These are phyloP conservation scores for Hoplias malabaricus DNA, from an alignment of 2,113 vertebrate species.

Conservation along the genomic window DNA sequence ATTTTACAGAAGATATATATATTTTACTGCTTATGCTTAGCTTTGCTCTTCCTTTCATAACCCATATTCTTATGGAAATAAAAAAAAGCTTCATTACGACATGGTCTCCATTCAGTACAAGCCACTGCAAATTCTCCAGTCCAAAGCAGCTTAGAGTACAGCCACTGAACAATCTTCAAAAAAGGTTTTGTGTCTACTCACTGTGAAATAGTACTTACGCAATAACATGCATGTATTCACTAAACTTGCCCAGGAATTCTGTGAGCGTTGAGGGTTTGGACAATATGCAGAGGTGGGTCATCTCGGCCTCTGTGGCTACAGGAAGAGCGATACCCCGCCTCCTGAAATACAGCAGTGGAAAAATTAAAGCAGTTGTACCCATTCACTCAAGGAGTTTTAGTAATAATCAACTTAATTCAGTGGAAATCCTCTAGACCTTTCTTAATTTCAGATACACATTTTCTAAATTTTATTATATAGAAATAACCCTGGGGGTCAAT, in stretches of 20 bases:
- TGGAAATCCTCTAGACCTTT: neutral
- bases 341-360: constrained; percentile 63
- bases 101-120: neutral
- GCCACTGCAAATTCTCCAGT: neutral
- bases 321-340: constrained; percentile 78
- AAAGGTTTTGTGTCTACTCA: neutral
- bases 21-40: too few species aligned
- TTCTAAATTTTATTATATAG: too few species aligned
- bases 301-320: constrained; percentile 59
- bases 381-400: neutral
- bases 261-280: constrained; percentile 74
- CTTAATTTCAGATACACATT: too few species aligned
- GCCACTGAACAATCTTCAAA: neutral
- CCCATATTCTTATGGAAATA: too few species aligned
- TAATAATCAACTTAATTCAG: neutral
- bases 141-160: neutral
- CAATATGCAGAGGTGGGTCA: constrained; percentile 69
- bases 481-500: too few species aligned
- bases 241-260: constrained; percentile 83
- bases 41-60: neutral
- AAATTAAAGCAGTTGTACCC: neutral
- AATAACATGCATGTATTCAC: constrained; percentile 86
- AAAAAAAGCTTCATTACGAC: neutral
- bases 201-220: constrained; percentile 79
- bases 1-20: too few species aligned